Percentiles rank a stretch among this genome's conserved stretches.
Conservation (phyloP, 2,888 invertebrate species). For the Polyommatus icarus region DNA sequence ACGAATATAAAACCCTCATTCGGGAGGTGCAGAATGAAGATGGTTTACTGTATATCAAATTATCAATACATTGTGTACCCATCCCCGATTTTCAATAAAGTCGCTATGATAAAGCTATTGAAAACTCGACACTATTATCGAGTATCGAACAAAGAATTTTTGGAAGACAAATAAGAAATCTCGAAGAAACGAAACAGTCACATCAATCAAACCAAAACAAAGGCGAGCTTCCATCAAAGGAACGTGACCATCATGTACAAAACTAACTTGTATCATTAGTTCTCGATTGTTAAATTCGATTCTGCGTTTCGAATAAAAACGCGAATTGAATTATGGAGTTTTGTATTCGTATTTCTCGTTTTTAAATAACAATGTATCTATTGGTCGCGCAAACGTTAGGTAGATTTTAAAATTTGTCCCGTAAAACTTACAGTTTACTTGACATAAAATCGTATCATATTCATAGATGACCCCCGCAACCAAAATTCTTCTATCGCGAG, state of each 20-base stretch:
- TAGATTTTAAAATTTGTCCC: no score
- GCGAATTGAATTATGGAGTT: not conserved
- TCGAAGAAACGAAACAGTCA: constrained; percentile 51
- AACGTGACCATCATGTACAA: constrained; percentile 46
- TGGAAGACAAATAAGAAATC: constrained; percentile 46
- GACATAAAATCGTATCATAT: no score
- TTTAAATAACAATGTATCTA: not conserved
- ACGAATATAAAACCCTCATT: not conserved
- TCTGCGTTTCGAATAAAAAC: constrained; percentile 37
- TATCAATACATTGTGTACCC: constrained; percentile 40
- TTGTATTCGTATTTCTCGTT: not conserved
- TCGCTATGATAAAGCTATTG: constrained; percentile 48
- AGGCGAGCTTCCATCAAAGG: constrained; percentile 48
- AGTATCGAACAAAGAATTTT: constrained; percentile 50
- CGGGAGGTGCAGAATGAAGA: not conserved
- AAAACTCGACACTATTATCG: constrained; percentile 48
- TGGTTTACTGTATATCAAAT: not conserved
- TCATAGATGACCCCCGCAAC: no score
- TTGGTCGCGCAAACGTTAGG: not conserved
- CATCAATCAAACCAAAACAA: constrained; percentile 59
- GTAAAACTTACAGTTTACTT: no score
- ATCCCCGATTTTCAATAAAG: constrained; percentile 48
- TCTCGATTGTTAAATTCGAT: constrained; percentile 32
- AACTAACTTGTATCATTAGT: constrained; percentile 45
- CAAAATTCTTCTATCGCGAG: no score